Conservation (phyloP, 2,888 invertebrate genomes). For the Catonia carolina region DNA sequence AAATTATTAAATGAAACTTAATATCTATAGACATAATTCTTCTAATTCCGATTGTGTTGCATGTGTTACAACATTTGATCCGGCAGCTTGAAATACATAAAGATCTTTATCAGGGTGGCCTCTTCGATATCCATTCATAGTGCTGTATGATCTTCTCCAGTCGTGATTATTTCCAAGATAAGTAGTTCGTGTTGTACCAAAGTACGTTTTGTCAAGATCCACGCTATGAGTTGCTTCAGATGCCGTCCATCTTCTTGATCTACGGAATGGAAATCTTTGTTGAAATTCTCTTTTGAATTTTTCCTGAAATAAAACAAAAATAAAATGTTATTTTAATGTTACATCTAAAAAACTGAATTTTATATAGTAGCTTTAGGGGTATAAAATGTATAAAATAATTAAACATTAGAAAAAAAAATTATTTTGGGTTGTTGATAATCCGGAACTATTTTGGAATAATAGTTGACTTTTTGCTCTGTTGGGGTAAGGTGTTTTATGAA, state of each 20-base stretch:
- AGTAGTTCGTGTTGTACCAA: constrained; percentile 33
- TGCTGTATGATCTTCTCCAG: constrained; percentile 11
- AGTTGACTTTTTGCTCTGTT: too few relatives aligned
- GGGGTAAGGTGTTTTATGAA: too few relatives aligned
- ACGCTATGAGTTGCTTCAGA: constrained; percentile 28
- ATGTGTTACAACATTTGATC: constrained; percentile 27
- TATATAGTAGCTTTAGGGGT: too few relatives aligned
- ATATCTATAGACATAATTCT: constrained; percentile 33
- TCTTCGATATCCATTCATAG: background rate
- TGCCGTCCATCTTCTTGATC: constrained; percentile 28
- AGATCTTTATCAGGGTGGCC: constrained; percentile 18
- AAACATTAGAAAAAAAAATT: too few relatives aligned
- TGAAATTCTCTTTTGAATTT: constrained; percentile 38
- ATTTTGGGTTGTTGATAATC: too few relatives aligned
- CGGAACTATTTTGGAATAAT: too few relatives aligned
- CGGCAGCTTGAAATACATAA: constrained; percentile 27
- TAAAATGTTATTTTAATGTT: background rate
- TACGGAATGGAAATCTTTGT: constrained; percentile 33
- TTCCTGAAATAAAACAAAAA: constrained; percentile 31
- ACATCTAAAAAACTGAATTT: background rate
- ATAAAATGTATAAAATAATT: too few relatives aligned
- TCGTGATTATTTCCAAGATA: constrained; percentile 9
- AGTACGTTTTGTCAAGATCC: constrained; percentile 38
- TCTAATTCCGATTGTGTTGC: constrained; percentile 33
- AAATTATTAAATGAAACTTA: too few relatives aligned